Conservation (phyloP, 2,113 vertebrate genomes). For the Cryptomyrus ogoouensis region DNA sequence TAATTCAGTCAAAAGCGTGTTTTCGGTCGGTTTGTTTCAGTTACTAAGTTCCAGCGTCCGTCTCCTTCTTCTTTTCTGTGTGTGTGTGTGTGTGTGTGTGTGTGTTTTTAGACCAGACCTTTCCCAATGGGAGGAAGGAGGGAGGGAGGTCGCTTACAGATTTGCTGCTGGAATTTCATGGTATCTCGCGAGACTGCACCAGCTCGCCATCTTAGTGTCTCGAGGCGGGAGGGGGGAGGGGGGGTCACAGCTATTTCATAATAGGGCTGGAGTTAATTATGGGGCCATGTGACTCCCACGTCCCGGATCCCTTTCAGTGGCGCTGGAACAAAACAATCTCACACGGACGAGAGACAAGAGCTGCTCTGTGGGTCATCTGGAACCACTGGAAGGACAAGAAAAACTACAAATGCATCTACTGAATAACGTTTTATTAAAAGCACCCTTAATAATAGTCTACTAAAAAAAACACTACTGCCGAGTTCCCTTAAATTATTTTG, state of each 20-base stretch:
- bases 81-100: neutral
- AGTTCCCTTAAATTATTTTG: neutral
- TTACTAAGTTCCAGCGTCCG: constrained; percentile 44
- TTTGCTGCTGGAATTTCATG: constrained; percentile 45
- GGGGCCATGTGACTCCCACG: constrained; percentile 20
- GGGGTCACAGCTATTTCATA: constrained; percentile 17
- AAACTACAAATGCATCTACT: neutral
- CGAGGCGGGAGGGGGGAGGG: neutral
- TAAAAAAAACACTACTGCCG: neutral
- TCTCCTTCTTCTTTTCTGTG: constrained; percentile 45
- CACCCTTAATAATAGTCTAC: neutral
- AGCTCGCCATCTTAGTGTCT: constrained; percentile 21
- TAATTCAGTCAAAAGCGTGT: constrained; percentile 22
- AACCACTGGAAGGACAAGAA: neutral
- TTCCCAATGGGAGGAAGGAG: constrained; percentile 45
- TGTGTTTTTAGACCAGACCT: constrained; percentile 27
- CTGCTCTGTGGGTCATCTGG: neutral
- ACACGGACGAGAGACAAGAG: neutral
- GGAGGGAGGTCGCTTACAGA: constrained; percentile 38
- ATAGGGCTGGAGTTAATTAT: constrained; percentile 21
- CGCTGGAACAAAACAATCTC: neutral
- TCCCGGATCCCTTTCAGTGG: neutral
- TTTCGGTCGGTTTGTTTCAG: constrained; percentile 37
- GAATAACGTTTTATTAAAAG: neutral
- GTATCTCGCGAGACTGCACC: constrained; percentile 51